Percentiles rank a stretch among this genome's conserved stretches.
Conservation (phyloP, 37 sponge, comb jelly and placozoan genomes). For the Spongia lamella region DNA sequence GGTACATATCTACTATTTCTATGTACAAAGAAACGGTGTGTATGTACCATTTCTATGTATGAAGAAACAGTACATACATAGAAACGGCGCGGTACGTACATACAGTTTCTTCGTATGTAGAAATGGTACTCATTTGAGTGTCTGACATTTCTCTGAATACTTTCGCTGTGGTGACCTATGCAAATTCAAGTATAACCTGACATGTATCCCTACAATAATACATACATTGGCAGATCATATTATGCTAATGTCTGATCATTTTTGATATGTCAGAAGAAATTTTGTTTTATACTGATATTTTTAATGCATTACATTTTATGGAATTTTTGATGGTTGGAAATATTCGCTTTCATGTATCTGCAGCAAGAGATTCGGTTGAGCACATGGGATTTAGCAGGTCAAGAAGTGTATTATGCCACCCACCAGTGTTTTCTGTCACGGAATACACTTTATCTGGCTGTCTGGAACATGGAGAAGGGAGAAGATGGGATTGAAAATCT, state of each 20-base stretch:
- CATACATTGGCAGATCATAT: too few relatives aligned
- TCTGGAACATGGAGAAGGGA: slow-evolving; percentile 83
- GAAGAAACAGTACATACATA: too few relatives aligned
- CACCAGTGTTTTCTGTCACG: slow-evolving; percentile 97
- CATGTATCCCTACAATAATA: too few relatives aligned
- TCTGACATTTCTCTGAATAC: too few relatives aligned
- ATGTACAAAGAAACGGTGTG: too few relatives aligned
- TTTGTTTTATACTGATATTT: neutral
- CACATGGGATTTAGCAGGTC: slow-evolving; percentile 97
- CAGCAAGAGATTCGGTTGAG: slow-evolving; percentile 75
- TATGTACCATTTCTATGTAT: too few relatives aligned
- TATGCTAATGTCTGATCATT: neutral
- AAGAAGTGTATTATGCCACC: slow-evolving; percentile 97
- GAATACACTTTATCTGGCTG: slow-evolving; percentile 94
- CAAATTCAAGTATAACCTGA: too few relatives aligned
- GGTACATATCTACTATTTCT: too few relatives aligned
- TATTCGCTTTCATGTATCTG: slow-evolving; percentile 3
- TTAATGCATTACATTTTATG: neutral
- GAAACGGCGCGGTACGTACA: too few relatives aligned
- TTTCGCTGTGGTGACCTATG: too few relatives aligned
- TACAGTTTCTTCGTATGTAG: too few relatives aligned
- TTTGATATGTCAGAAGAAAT: neutral
- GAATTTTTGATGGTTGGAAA: neutral
- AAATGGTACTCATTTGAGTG: too few relatives aligned
- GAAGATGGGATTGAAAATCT: slow-evolving; percentile 83